A percentile compares a stretch with the other conserved stretches of the same genome.
Evolutionary conservation across 2,113 vertebrate species (phyloP).

Genomic region (Anarrhichthys ocellatus): DNA sequence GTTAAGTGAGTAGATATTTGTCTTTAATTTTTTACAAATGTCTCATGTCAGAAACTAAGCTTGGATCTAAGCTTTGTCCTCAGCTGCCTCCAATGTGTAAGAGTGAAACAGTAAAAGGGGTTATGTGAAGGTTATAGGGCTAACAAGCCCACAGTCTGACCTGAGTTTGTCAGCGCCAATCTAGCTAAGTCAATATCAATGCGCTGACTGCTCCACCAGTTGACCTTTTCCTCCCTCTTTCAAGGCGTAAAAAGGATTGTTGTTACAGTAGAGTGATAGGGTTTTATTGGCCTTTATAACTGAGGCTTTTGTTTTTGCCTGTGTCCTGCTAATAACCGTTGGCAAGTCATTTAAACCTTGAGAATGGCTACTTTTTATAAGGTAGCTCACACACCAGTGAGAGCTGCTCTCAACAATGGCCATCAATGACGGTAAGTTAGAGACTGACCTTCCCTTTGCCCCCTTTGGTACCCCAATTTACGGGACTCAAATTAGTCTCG

Average conservation of each 20-base stretch:
- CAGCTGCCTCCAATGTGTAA: conserved; percentile 57
- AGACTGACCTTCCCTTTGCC: conserved; percentile 75
- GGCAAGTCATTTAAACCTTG: conserved; percentile 82
- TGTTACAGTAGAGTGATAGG: conserved; percentile 84
- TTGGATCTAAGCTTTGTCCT: conserved; percentile 39
- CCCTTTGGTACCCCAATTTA: conserved; percentile 43
- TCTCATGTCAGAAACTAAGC: conserved; percentile 47
- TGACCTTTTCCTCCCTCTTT: conserved; percentile 81
- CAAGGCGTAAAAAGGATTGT: conserved; percentile 78
- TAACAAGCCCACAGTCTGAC: conserved; percentile 79
- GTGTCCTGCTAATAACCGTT: conserved; percentile 83
- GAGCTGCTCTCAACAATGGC: conserved; percentile 71
- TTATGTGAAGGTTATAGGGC: conserved; percentile 79
- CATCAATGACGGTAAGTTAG: conserved; percentile 70
- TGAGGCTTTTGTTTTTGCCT: conserved; percentile 79
- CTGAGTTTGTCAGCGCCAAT: conserved; percentile 78
- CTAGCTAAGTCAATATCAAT: conserved; percentile 84
- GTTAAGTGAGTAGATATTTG: conserved; percentile 36
- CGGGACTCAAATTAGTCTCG: conserved; percentile 28
- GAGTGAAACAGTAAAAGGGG: conserved; percentile 76
- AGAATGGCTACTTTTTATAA: conserved; percentile 82
- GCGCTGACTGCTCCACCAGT: conserved; percentile 77
- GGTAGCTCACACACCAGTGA: conserved; percentile 77
- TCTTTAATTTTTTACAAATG: conserved; percentile 42
- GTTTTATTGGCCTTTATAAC: conserved; percentile 84